A percentile compares a stretch with the other conserved stretches of the same genome.
phyloP scores from a whole-genome alignment of 2,888 invertebrate genomes.

The Melipona bicolor region DNA sequence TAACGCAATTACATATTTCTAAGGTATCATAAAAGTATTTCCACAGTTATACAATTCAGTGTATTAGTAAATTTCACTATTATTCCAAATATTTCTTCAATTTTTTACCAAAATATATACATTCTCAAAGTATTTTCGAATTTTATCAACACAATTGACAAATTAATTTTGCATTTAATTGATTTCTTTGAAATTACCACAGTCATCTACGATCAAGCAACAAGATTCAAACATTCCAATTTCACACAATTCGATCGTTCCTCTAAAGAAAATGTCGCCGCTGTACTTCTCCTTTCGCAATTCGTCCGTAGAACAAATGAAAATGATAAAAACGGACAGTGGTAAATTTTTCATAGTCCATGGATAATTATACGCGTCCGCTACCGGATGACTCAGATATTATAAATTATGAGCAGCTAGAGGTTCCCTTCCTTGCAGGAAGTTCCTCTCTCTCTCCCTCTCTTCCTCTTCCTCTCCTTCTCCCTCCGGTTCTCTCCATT shows the following conservation, averaged over 20 bases:
- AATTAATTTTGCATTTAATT: too few species aligned
- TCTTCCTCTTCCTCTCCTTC: conserved; percentile 15
- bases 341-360: conserved; percentile 32
- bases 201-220: too few species aligned
- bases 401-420: conserved; percentile 46
- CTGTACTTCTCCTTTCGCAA: not conserved
- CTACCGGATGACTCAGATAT: conserved; percentile 46
- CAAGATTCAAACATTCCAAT: not conserved
- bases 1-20: too few species aligned
- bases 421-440: conserved; percentile 45
- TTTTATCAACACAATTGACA: too few species aligned
- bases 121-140: too few species aligned
- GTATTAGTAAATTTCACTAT: too few species aligned
- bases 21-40: too few species aligned
- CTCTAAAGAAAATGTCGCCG: not conserved
- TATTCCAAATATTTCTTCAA: too few species aligned
- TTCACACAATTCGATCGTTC: not conserved
- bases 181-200: too few species aligned
- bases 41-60: too few species aligned
- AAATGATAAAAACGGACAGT: conserved; percentile 1
- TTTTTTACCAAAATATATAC: too few species aligned
- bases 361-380: conserved; percentile 9
- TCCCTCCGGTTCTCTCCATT: conserved; percentile 10
- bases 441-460: conserved; percentile 10
- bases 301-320: not conserved